Conservation (phyloP, 2,113 vertebrate genomes). For the Corydoras maculifer region DNA sequence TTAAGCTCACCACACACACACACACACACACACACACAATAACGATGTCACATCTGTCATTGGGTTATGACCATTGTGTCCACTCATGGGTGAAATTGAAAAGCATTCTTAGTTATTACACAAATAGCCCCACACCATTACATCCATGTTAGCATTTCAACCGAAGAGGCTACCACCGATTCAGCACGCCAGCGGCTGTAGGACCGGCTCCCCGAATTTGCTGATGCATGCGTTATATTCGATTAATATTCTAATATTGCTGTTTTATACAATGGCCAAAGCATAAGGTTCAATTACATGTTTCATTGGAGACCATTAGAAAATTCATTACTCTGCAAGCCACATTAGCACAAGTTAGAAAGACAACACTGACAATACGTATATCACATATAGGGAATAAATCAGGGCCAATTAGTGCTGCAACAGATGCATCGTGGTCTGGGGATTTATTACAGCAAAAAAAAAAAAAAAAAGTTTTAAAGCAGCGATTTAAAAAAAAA, state of each 20-base stretch:
- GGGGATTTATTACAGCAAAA: too few species aligned
- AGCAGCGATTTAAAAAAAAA: too few species aligned
- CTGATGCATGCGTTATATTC: slow-evolving; percentile 21
- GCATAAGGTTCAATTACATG: slow-evolving; percentile 44
- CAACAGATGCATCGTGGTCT: too few species aligned
- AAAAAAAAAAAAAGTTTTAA: too few species aligned
- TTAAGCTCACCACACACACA: too few species aligned
- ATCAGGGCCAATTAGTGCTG: not conserved
- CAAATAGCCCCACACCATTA: slow-evolving; percentile 57
- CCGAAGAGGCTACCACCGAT: slow-evolving; percentile 49
- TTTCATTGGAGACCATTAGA: slow-evolving; percentile 50
- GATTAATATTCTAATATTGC: slow-evolving; percentile 25
- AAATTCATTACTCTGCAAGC: slow-evolving; percentile 16
- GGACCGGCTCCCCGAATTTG: slow-evolving; percentile 11
- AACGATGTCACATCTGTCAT: slow-evolving; percentile 57
- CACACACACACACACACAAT: slow-evolving; percentile 7
- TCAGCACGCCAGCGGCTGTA: slow-evolving; percentile 45
- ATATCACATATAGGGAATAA: not conserved
- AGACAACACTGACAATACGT: slow-evolving; percentile 2
- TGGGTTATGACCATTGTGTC: slow-evolving; percentile 58
- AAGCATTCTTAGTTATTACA: slow-evolving; percentile 68
- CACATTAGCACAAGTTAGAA: slow-evolving; percentile 6
- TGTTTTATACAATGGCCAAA: slow-evolving; percentile 34
- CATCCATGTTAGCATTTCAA: slow-evolving; percentile 57
- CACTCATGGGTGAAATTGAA: slow-evolving; percentile 69